phyloP scores from a whole-genome alignment of 2,797 vertebrate species.

The Mormyrus hasselquistii region DNA sequence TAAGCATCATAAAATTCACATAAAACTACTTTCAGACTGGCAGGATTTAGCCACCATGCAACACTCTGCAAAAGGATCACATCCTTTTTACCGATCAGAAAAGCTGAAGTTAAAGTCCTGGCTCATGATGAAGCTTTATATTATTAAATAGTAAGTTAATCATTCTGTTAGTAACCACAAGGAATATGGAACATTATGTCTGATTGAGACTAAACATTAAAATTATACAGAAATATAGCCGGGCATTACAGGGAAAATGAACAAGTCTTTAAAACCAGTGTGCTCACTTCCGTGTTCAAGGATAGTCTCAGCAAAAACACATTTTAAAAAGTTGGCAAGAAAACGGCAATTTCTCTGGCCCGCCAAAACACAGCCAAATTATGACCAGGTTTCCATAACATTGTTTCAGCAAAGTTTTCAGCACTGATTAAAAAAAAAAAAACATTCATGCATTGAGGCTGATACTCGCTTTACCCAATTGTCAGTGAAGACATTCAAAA shows the following conservation, averaged over 20 bases:
- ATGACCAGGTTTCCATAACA: conserved; percentile 13
- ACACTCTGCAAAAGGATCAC: not conserved
- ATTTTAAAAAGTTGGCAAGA: not conserved
- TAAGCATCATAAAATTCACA: not conserved
- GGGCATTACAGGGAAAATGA: not conserved
- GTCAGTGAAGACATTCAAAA: not conserved
- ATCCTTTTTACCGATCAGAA: not conserved
- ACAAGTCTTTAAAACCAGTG: not conserved
- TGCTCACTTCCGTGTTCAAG: not conserved
- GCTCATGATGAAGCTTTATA: not conserved
- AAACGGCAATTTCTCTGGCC: not conserved
- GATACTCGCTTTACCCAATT: not conserved
- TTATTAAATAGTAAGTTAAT: not conserved
- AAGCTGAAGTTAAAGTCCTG: not conserved
- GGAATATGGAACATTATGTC: not conserved
- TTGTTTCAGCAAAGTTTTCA: conserved; percentile 1
- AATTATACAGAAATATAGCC: not conserved
- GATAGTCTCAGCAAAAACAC: not conserved
- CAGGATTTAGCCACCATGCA: conserved; percentile 10
- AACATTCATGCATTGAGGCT: conserved; percentile 1
- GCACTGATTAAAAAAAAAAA: not conserved
- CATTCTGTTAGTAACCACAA: not conserved
- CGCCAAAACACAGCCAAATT: not conserved
- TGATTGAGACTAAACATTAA: conserved; percentile 9
- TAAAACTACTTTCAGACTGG: not conserved